These are phyloP conservation scores for Hucho hucho DNA, from an alignment of 2,113 vertebrate species.

Conservation along the genomic window DNA sequence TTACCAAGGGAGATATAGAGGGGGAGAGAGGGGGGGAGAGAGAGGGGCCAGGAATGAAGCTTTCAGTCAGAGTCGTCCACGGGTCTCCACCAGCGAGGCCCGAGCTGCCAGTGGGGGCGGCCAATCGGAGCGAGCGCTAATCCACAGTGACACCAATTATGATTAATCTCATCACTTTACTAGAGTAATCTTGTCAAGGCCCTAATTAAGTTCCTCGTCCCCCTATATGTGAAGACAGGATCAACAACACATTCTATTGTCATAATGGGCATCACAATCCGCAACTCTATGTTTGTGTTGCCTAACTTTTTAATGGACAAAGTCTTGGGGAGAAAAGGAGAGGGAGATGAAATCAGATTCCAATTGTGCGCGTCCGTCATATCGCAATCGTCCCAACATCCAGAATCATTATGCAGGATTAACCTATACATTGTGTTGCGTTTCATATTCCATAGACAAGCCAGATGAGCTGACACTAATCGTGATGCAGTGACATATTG, in stretches of 20 bases:
- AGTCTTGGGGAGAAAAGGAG: constrained; percentile 44
- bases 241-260: constrained; percentile 79
- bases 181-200: constrained; percentile 78
- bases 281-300: constrained; percentile 82
- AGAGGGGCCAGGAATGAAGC: constrained; percentile 31
- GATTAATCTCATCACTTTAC: constrained; percentile 80
- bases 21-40: constrained; percentile 28
- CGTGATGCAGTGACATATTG: constrained; percentile 67
- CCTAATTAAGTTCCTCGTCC: constrained; percentile 77
- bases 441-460: constrained; percentile 69
- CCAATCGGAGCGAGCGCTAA: constrained; percentile 72
- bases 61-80: constrained; percentile 64
- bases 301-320: constrained; percentile 78
- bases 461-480: constrained; percentile 73
- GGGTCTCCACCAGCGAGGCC: constrained; percentile 68
- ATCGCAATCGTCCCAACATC: neutral
- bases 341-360: constrained; percentile 6
- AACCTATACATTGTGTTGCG: constrained; percentile 36
- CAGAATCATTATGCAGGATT: constrained; percentile 22
- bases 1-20: constrained; percentile 26
- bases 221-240: constrained; percentile 78
- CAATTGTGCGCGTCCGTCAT: too few relatives aligned
- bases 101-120: constrained; percentile 74
- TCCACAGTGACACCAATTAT: constrained; percentile 80
- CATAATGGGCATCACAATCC: constrained; percentile 89